Evolutionary conservation across 1,140 invertebrate genomes (phyloP).

Genomic region (Platyscapa corneri): DNA sequence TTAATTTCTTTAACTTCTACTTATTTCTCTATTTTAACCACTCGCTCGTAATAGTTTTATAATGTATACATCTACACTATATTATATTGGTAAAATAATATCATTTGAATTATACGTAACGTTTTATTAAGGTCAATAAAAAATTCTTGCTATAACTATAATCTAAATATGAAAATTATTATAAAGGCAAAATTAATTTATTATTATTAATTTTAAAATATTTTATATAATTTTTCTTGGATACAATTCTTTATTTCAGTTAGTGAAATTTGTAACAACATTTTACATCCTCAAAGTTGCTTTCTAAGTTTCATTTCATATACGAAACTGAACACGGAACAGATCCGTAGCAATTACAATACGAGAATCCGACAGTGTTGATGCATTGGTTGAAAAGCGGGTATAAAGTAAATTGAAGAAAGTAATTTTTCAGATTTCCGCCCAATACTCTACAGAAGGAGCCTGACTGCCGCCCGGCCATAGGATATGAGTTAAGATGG

Average conservation of each 20-base stretch:
- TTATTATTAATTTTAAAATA: no score
- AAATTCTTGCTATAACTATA: no score
- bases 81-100: no score
- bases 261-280: background rate
- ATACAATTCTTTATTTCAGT: background rate
- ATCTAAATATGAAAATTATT: no score
- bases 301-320: conserved; percentile 30
- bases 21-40: no score
- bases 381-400: background rate
- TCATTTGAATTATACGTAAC: no score
- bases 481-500: conserved; percentile 61
- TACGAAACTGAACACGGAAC: conserved; percentile 6
- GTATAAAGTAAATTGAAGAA: conserved; percentile 55
- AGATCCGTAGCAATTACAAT: conserved; percentile 3
- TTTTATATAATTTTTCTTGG: background rate
- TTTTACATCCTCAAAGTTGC: conserved; percentile 1
- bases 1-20: background rate
- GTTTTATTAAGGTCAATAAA: no score
- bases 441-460: conserved; percentile 23
- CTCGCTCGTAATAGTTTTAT: no score
- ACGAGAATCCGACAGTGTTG: background rate
- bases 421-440: conserved; percentile 63
- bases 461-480: conserved; percentile 40
- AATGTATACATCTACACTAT: no score
- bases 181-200: no score